A percentile compares a stretch with the other conserved stretches of the same genome.
Evolutionary conservation across 2,888 invertebrate species (phyloP).

Genomic region (Ichneumoninae sp.): DNA sequence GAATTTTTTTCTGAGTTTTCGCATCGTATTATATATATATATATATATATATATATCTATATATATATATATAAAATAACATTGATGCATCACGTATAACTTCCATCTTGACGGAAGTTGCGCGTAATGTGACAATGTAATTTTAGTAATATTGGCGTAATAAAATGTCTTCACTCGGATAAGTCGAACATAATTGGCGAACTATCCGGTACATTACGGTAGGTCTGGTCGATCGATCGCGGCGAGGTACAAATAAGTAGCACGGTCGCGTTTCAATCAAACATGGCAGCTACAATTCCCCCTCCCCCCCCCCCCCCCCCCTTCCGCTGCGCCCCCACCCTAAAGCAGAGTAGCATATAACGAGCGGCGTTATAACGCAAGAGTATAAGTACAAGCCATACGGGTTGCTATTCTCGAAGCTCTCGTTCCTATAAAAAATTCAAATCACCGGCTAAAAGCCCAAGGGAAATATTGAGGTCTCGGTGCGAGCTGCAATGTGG

Average conservation of each 20-base stretch:
- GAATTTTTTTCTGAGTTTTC: too few relatives aligned
- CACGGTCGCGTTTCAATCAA: conserved; percentile 37
- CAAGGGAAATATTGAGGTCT: conserved; percentile 60
- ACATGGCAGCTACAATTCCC: neutral
- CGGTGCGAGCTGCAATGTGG: neutral
- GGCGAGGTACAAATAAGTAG: conserved; percentile 56
- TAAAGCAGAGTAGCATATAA: conserved; percentile 17
- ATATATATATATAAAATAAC: too few relatives aligned
- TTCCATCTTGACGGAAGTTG: too few relatives aligned
- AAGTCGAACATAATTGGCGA: conserved; percentile 9
- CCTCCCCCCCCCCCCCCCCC: too few relatives aligned
- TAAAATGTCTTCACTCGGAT: neutral
- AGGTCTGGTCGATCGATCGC: conserved; percentile 61
- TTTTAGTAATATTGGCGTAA: neutral
- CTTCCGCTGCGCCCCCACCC: too few relatives aligned
- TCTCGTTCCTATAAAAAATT: conserved; percentile 58
- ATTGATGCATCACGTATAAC: too few relatives aligned
- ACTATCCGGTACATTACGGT: conserved; percentile 44
- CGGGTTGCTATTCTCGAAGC: conserved; percentile 21
- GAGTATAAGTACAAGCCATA: conserved; percentile 10
- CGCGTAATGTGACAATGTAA: too few relatives aligned
- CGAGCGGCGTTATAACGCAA: conserved; percentile 15
- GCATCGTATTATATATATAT: too few relatives aligned
- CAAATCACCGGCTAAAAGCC: conserved; percentile 45
- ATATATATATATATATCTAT: too few relatives aligned